Evolutionary conservation across 1,140 invertebrate genomes (phyloP).

Genomic region (Piezodorus guildinii): DNA sequence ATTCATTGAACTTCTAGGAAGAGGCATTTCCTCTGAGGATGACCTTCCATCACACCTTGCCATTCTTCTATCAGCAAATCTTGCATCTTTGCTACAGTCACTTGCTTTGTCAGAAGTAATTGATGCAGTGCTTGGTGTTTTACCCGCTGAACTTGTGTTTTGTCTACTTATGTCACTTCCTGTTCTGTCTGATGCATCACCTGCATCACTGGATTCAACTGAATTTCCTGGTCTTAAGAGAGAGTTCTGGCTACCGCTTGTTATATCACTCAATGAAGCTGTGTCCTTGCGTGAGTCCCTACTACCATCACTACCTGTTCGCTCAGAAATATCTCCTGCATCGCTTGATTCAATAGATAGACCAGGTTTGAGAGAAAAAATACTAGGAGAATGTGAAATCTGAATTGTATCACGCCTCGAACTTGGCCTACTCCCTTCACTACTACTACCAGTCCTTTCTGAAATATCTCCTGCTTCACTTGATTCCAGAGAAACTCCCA

Average conservation of each 20-base stretch:
- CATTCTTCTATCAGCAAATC: conserved; percentile 31
- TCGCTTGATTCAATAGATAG: conserved; percentile 28
- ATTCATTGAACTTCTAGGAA: conserved; percentile 27
- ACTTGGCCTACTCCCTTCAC: conserved; percentile 28
- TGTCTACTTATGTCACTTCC: conserved; percentile 35
- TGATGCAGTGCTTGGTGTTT: conserved; percentile 44
- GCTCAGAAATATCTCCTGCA: conserved; percentile 24
- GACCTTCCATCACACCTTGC: conserved; percentile 32
- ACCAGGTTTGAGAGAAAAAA: conserved; percentile 27
- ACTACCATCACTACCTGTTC: conserved; percentile 27
- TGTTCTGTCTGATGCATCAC: conserved; percentile 43
- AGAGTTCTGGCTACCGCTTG: conserved; percentile 27
- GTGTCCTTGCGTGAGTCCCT: conserved; percentile 29
- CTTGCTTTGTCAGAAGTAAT: conserved; percentile 47
- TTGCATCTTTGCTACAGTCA: conserved; percentile 32
- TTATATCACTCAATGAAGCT: conserved; percentile 29
- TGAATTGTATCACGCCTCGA: conserved; percentile 28
- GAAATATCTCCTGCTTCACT: conserved; percentile 44
- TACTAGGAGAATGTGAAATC: conserved; percentile 28
- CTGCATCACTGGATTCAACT: conserved; percentile 47
- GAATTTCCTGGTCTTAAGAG: conserved; percentile 38
- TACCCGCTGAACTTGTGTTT: conserved; percentile 35
- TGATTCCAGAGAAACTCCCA: conserved; percentile 47
- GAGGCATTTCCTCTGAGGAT: conserved; percentile 32
- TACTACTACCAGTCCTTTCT: conserved; percentile 37